These are phyloP conservation scores for Murina feae DNA, from an alignment of 2,113 vertebrate genomes.

Conservation along the genomic window DNA sequence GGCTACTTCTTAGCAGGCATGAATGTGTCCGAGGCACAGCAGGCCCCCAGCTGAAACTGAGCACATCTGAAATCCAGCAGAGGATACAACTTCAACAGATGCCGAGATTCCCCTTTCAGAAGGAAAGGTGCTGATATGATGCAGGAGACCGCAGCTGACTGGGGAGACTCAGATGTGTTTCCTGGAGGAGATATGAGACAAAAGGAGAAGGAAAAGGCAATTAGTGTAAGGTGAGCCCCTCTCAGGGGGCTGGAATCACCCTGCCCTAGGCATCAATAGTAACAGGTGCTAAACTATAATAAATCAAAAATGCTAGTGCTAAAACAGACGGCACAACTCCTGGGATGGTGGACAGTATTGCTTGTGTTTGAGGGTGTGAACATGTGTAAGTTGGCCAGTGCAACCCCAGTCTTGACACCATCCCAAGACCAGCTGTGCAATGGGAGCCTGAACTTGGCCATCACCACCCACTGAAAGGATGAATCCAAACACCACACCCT, in stretches of 20 bases:
- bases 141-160: background rate
- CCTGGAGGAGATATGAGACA: background rate
- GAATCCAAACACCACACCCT: background rate
- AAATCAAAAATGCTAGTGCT: background rate
- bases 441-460: background rate
- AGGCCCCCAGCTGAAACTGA: background rate
- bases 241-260: background rate
- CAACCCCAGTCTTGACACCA: background rate
- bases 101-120: background rate
- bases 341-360: accelerated
- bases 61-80: background rate
- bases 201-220: background rate
- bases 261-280: background rate
- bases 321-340: background rate
- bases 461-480: background rate
- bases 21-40: background rate
- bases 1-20: background rate
- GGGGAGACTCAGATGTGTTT: accelerated
- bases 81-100: background rate
- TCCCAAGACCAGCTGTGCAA: background rate
- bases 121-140: background rate
- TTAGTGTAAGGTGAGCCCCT: background rate
- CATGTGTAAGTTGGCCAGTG: accelerated
- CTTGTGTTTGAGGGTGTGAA: background rate
- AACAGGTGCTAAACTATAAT: background rate